phyloP scores from a whole-genome alignment of 2,888 invertebrate genomes.

The Thymelicus sylvestris region DNA sequence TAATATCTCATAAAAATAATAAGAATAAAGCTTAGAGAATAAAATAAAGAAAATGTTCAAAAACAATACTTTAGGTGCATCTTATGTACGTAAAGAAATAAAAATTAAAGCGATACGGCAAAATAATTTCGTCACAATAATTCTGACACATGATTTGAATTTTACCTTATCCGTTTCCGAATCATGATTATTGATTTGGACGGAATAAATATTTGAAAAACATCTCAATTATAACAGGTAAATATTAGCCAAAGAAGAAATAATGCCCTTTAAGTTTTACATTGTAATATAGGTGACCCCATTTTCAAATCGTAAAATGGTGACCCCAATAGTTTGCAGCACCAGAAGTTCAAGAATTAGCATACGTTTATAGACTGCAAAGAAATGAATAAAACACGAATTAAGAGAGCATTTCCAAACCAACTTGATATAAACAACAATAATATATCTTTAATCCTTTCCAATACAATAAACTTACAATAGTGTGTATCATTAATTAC shows the following conservation, averaged over 20 bases:
- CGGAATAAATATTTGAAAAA: background rate
- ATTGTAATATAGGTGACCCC: background rate
- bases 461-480: background rate
- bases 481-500: background rate
- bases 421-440: background rate
- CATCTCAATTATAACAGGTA: background rate
- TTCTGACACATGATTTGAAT: background rate
- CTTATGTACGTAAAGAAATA: conserved; percentile 7
- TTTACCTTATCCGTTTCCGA: background rate
- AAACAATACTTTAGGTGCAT: conserved; percentile 14
- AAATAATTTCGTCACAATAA: background rate
- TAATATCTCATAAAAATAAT: conserved; percentile 43
- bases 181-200: background rate
- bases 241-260: background rate
- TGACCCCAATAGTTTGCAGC: background rate
- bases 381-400: background rate
- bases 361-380: background rate
- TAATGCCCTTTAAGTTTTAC: background rate
- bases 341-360: background rate
- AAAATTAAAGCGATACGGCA: conserved; percentile 8
- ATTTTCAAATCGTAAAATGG: background rate
- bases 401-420: background rate
- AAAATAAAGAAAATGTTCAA: too few species aligned
- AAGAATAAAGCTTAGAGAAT: conserved; percentile 24
- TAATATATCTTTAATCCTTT: background rate